Conservation (phyloP, 1,140 invertebrate species). For the Tetramorium parvispinum region DNA sequence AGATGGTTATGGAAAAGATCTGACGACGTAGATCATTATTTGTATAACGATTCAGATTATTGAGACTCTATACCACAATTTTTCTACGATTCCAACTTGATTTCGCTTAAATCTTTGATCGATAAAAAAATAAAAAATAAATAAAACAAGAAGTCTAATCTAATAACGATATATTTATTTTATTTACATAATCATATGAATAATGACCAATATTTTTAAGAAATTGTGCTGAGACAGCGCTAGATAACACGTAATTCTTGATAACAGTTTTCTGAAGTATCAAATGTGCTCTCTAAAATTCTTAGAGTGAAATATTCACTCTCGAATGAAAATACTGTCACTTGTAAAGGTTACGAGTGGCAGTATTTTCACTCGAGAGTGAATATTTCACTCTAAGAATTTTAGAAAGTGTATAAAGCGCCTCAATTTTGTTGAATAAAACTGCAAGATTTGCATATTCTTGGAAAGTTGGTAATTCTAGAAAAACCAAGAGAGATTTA, state of each 20-base stretch:
- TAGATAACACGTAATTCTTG: slow-evolving; percentile 1
- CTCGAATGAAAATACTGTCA: too few relatives aligned
- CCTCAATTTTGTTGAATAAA: slow-evolving; percentile 19
- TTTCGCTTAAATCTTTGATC: background rate
- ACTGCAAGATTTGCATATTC: slow-evolving; percentile 27
- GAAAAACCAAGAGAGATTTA: slow-evolving; percentile 13
- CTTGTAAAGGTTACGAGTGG: too few relatives aligned
- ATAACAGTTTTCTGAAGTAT: slow-evolving; percentile 6
- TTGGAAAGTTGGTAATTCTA: slow-evolving; percentile 24
- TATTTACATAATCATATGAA: background rate
- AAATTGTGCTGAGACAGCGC: background rate
- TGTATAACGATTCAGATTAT: background rate
- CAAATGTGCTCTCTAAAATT: too few relatives aligned
- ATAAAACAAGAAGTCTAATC: background rate
- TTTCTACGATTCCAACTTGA: background rate
- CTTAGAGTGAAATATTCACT: too few relatives aligned
- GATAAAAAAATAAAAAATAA: too few relatives aligned
- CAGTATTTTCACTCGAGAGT: too few relatives aligned
- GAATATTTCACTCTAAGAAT: too few relatives aligned
- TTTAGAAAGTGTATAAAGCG: background rate
- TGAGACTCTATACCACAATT: background rate
- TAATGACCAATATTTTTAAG: background rate
- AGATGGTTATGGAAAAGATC: background rate
- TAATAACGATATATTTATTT: background rate
- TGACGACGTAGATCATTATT: background rate